These are phyloP conservation scores for Coturnix japonica DNA, from an alignment of 2,113 vertebrate genomes.

Conservation along the genomic window DNA sequence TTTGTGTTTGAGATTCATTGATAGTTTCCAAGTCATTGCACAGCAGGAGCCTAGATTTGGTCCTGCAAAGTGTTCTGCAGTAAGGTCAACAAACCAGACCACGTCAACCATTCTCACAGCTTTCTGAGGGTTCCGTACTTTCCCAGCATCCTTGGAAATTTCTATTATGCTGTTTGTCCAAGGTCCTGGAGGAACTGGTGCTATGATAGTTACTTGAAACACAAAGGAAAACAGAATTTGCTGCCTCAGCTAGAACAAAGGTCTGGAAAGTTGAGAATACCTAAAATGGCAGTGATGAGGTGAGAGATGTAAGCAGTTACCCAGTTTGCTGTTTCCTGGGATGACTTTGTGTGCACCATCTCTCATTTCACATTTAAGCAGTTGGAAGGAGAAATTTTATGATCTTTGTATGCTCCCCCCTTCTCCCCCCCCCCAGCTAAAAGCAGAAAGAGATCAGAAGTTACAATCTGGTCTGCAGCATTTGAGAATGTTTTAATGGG, in stretches of 20 bases:
- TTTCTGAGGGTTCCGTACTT: neutral
- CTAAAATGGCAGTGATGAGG: neutral
- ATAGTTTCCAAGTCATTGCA: neutral
- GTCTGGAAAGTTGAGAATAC: neutral
- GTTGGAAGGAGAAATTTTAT: neutral
- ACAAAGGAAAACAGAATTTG: neutral
- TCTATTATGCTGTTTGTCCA: neutral
- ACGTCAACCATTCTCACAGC: neutral
- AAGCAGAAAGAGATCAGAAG: neutral
- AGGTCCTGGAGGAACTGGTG: neutral
- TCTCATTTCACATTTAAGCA: neutral
- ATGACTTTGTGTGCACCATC: neutral
- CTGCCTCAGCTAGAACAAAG: neutral
- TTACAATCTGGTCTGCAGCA: neutral
- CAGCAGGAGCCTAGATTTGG: neutral
- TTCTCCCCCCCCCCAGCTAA: neutral
- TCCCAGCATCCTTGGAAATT: neutral
- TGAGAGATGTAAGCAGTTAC: neutral
- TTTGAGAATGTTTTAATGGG: neutral
- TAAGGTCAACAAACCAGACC: neutral
- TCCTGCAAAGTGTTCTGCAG: neutral
- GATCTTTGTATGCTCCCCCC: fast-evolving
- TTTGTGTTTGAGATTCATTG: neutral
- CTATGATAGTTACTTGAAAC: neutral
- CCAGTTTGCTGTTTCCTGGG: neutral